Percentiles rank a stretch among this genome's conserved stretches.
These are phyloP conservation scores for Neomicropteryx cornuta DNA, from an alignment of 1,140 invertebrate genomes.

Conservation along the genomic window DNA sequence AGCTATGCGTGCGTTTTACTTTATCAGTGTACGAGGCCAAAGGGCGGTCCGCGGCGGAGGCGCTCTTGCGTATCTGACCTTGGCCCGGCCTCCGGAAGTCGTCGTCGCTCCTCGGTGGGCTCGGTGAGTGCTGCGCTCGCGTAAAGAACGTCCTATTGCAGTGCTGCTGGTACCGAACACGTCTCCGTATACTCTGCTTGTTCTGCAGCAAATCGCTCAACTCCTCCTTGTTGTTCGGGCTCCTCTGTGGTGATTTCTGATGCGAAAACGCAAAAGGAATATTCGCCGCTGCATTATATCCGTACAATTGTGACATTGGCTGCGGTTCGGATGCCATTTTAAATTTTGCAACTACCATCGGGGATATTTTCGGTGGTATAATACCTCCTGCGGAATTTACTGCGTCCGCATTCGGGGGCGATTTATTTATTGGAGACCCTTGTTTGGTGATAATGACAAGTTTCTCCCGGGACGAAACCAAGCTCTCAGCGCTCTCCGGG, in stretches of 20 bases:
- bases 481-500: conserved; percentile 22
- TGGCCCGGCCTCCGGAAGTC: conserved; percentile 8
- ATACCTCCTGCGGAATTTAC: conserved; percentile 16
- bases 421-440: conserved; percentile 28
- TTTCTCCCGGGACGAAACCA: conserved; percentile 23
- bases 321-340: conserved; percentile 24
- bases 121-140: conserved; percentile 11
- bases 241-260: conserved; percentile 14
- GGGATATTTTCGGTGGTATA: conserved; percentile 32
- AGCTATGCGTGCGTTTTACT: too few species aligned
- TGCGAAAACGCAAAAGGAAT: conserved; percentile 37
- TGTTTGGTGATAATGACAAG: conserved; percentile 20
- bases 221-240: neutral
- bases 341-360: conserved; percentile 23
- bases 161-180: conserved; percentile 13
- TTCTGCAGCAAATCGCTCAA: neutral
- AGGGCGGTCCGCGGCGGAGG: too few species aligned
- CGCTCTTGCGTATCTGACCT: conserved; percentile 12
- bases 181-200: conserved; percentile 11
- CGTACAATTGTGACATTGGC: conserved; percentile 24
- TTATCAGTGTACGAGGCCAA: too few species aligned
- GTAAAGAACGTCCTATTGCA: conserved; percentile 13
- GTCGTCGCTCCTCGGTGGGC: conserved; percentile 10
- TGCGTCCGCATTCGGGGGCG: conserved; percentile 21
- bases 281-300: conserved; percentile 36